Base-by-base conservation (phyloP, 2,888 invertebrate genomes). In the Amblyjoppa fuscipennis region DNA sequence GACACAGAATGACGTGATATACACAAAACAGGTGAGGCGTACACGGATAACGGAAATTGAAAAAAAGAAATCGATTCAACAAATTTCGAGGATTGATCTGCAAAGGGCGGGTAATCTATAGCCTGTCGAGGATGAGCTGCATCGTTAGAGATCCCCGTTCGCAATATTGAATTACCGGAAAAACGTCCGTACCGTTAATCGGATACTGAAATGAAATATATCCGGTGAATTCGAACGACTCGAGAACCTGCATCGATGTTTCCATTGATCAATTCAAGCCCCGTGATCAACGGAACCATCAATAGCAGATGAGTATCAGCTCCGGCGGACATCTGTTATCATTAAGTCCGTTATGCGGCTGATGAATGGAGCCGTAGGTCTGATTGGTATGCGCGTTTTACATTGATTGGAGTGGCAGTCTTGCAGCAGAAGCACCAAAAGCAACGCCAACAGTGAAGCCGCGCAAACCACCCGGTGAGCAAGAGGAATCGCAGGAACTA, bases 361-460 rank as follows among this genome's bases (percentile, higher is more conserved):
- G 83, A 87, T 87, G 85, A 87, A 88, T 85, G 81, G 75, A 88
- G 74, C 25, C 56, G 77, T 70, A 31, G 79, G 80, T 84, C 87
- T 82, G 85, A 82, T 87, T 69, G 79, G 79, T 80, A 79, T 59
- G 64, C 70, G 61, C 56, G 74, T 64, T 49, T 45, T 69, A 71
- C 84, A 85, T 85, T 88, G 85, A 88, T 88, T 85, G 84, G 69
- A 84, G 81, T 77, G 74, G 79, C 87, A 82, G 69, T 64, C 68
- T 74, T 61, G 59, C 41, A 61, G 64, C 45, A 53, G 76, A 41
- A 53, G 34, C 68, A 51, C 34, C 41, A 79, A 53, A 59, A 34
- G 59, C 68, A 69, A 64, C 64, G 38, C 41, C 51, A 41, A 41
- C 20, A 70, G 75, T 16, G 64, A 56, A 34, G 41, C 61, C 34